These are phyloP conservation scores for Dermatemys mawii DNA, from an alignment of 2,113 vertebrate species.

Conservation along the genomic window DNA sequence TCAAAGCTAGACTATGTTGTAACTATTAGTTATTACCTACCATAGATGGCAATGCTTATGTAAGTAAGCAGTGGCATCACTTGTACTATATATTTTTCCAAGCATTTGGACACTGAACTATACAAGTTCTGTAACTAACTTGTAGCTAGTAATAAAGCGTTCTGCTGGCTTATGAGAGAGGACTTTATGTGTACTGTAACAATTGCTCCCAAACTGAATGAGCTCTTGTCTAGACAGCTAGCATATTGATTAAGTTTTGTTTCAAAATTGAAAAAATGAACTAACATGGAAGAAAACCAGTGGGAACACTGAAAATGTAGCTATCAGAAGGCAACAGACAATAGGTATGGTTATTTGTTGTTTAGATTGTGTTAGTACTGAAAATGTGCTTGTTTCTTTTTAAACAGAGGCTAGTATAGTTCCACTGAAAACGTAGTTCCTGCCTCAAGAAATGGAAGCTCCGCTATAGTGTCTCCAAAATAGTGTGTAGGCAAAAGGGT, in stretches of 20 bases:
- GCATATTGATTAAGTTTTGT: neutral
- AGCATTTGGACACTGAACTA: neutral
- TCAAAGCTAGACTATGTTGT: neutral
- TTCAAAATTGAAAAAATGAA: neutral
- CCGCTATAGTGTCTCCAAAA: neutral
- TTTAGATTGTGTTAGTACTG: neutral
- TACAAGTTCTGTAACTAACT: neutral
- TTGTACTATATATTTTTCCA: neutral
- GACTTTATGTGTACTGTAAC: neutral
- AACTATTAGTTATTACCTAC: neutral
- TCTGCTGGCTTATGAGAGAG: neutral
- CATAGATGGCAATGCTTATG: neutral
- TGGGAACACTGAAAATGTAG: neutral
- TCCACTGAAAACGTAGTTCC: neutral
- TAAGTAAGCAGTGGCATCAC: accelerated
- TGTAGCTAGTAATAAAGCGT: neutral
- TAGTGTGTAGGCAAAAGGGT: neutral
- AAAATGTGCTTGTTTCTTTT: accelerated
- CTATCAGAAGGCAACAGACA: neutral
- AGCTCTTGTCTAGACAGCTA: neutral
- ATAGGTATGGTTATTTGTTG: accelerated
- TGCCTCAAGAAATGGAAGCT: neutral
- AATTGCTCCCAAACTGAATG: neutral
- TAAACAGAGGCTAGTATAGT: too few relatives aligned
- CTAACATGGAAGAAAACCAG: neutral